phyloP scores from a whole-genome alignment of 64 coral and sea anemone genomes.

The Anthopleura sola region DNA sequence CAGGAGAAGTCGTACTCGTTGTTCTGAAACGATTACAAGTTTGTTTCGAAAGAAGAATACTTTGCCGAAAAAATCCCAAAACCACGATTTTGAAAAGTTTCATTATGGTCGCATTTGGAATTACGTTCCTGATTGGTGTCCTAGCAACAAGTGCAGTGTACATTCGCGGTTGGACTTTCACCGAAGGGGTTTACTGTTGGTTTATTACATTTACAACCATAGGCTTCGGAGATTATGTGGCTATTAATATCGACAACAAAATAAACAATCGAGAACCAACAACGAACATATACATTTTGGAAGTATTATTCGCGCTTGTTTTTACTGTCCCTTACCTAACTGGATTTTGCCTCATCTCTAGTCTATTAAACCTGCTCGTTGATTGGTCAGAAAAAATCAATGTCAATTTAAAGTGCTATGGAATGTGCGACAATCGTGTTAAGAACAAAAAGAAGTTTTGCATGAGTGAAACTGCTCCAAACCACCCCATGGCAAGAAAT shows the following conservation, averaged over 20 bases:
- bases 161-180: neutral
- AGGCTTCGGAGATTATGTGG: neutral
- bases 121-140: neutral
- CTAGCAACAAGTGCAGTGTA: neutral
- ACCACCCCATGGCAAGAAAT: no score
- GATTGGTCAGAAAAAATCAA: neutral
- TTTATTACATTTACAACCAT: constrained; percentile 18
- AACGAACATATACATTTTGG: no score
- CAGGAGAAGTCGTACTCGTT: neutral
- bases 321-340: neutral
- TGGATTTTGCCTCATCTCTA: neutral
- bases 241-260: neutral
- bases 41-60: neutral
- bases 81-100: neutral
- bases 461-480: no score
- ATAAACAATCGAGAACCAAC: no score
- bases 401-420: no score
- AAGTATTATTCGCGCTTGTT: no score
- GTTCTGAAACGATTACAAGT: neutral
- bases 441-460: no score
- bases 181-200: constrained; percentile 1
- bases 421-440: no score
- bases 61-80: neutral
- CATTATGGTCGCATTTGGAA: neutral
- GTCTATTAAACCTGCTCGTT: neutral